Evolutionary conservation across 2,888 invertebrate genomes (phyloP), one percentile per base, ranked within the genome.

Genomic region (Drosophila borborema): DNA sequence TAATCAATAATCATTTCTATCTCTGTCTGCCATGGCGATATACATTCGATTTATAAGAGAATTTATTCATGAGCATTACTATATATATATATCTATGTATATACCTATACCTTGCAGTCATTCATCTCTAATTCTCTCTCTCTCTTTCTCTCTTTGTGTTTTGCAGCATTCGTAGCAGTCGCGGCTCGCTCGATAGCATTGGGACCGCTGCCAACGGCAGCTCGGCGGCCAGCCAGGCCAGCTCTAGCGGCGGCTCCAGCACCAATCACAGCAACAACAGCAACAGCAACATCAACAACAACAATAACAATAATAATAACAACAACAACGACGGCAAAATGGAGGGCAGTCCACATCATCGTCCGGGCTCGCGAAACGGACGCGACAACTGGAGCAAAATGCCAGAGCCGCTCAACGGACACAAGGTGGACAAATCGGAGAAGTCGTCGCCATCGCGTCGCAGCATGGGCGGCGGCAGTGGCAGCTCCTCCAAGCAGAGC

Each of bases 311-410:
- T 41, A 82, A 73, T 81, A 45, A 55, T 56, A 77, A 46, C 59
- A 80, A 73, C 49, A 71, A 75, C 43, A 70, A 69, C n/a, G 81
- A 83, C n/a, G 64, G 40, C 53, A 86, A 86, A 72, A 85, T 85
- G 84, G 84, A 85, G 56, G 82, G 86, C 34, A 85, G 84, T 63
- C 86, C 85, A 61, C 83, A 87, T 59, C 90, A 90, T 70, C 84
- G 91, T 14, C 90, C 91, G 0, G 81, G 78, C n/a, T 91, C 92
- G 9, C 90, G 92, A 36, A 90, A 83, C 64, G 91, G 91, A 10
- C 92, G 93, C 64, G 93, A 93, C 72, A 92, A 92, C 83, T 93
- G 93, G 93, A 79, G 86, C 18, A 93, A 93, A 91, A 93, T 93
- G 91, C 89, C 92, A 3, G 93, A 93, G 53, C 92, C 92, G n/a